phyloP scores from a whole-genome alignment of 2,113 vertebrate genomes.

The Grallaria varia region DNA sequence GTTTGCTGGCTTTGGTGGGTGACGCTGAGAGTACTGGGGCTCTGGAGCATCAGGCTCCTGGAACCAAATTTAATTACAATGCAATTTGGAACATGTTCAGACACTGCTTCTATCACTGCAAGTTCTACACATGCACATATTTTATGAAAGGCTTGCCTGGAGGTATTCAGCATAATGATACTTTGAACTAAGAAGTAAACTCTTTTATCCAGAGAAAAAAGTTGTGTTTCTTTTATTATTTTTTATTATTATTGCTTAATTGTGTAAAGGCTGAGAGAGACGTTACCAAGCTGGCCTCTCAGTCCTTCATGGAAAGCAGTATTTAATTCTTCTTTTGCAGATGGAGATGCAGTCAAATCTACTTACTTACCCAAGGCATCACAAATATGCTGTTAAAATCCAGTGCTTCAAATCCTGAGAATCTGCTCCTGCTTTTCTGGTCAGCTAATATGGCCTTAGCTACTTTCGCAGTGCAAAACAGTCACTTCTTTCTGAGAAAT shows the following conservation, averaged over 20 bases:
- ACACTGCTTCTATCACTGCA: background rate
- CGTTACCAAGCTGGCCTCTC: background rate
- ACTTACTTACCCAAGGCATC: background rate
- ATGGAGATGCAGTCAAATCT: background rate
- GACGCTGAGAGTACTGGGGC: background rate
- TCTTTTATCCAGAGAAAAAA: background rate
- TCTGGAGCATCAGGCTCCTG: background rate
- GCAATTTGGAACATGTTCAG: constrained; percentile 34
- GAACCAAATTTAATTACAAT: constrained; percentile 25
- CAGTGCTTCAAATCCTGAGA: background rate
- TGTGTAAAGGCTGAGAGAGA: background rate
- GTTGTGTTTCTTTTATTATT: background rate
- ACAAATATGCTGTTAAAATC: background rate
- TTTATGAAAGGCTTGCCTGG: constrained; percentile 7
- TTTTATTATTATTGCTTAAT: background rate
- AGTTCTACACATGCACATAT: background rate
- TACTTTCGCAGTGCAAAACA: background rate
- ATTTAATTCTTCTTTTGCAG: background rate
- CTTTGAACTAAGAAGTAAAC: background rate
- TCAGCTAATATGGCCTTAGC: background rate
- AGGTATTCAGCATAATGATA: background rate
- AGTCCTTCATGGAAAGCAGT: background rate
- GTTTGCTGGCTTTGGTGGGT: constrained; percentile 21
- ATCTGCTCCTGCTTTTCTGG: background rate
- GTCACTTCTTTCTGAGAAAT: background rate